Evolutionary conservation across 35 echinoderm and acorn worm genomes (phyloP).

Genomic region (Chiridota heheva): DNA sequence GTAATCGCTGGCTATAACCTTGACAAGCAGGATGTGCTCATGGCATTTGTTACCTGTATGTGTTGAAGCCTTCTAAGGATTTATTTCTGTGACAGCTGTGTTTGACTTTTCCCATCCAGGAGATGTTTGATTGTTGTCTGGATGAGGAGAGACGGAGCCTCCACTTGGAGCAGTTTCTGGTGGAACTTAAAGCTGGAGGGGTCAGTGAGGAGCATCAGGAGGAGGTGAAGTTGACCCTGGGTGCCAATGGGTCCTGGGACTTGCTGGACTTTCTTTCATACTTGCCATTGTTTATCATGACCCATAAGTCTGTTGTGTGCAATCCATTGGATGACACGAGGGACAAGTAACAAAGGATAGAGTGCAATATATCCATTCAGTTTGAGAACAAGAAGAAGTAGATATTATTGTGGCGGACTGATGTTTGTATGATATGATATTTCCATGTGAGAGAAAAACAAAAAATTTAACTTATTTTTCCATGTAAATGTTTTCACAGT

Average conservation of each 20-base stretch:
- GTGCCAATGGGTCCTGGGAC: conserved; percentile 69
- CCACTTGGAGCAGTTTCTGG: conserved; percentile 55
- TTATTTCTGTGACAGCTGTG: too few species aligned
- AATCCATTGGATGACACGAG: conserved; percentile 78
- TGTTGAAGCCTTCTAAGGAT: too few species aligned
- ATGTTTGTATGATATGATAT: too few species aligned
- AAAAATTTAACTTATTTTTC: too few species aligned
- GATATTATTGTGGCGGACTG: too few species aligned
- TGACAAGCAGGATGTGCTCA: too few species aligned
- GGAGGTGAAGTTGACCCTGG: conserved; percentile 68
- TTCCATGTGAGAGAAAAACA: too few species aligned
- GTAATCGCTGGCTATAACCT: too few species aligned
- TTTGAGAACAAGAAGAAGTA: too few species aligned
- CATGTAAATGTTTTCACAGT: too few species aligned
- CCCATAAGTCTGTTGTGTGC: conserved; percentile 77
- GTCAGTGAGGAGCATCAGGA: conserved; percentile 85
- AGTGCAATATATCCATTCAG: too few species aligned
- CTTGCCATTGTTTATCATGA: conserved; percentile 87
- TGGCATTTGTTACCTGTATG: too few species aligned
- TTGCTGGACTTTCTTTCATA: conserved; percentile 89
- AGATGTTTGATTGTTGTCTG: conserved; percentile 87
- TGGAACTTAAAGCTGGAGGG: conserved; percentile 92
- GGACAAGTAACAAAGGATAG: conserved; percentile 87
- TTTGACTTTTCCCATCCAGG: conserved; percentile 58
- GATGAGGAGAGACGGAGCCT: conserved; percentile 69